Evolutionary conservation across 2,888 invertebrate species (phyloP).

Genomic region (Leptodirus hochenwartii): DNA sequence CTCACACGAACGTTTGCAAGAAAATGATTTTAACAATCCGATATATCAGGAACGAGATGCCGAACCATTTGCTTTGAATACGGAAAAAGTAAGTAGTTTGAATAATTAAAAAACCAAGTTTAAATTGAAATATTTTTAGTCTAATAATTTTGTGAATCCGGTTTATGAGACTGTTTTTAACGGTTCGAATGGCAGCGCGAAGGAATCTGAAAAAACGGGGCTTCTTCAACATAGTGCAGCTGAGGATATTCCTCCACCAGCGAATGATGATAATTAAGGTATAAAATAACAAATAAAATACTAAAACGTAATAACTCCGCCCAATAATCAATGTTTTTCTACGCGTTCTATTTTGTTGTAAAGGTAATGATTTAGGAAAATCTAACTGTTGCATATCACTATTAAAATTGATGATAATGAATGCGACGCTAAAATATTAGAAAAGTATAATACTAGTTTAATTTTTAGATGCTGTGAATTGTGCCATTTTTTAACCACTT

Average conservation of each 20-base stretch:
- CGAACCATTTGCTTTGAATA: constrained; percentile 35
- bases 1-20: constrained; percentile 61
- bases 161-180: constrained; percentile 71
- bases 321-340: too few relatives aligned
- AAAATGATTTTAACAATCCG: constrained; percentile 71
- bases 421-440: constrained; percentile 6
- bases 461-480: constrained; percentile 26
- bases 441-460: constrained; percentile 10
- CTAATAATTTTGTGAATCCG: constrained; percentile 69
- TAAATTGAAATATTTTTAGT: too few relatives aligned
- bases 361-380: too few relatives aligned
- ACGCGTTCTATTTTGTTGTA: too few relatives aligned
- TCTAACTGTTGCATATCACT: too few relatives aligned
- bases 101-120: too few relatives aligned
- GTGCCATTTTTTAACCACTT: constrained; percentile 28
- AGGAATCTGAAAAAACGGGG: constrained; percentile 34
- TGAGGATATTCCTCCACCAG: constrained; percentile 16
- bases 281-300: constrained; percentile 9
- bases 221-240: constrained; percentile 33
- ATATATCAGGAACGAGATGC: constrained; percentile 64
- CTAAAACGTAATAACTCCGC: too few relatives aligned
- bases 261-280: constrained; percentile 11
- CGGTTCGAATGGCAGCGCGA: constrained; percentile 24
- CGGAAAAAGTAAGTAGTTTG: constrained; percentile 35
- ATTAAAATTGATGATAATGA: too few relatives aligned